These are phyloP conservation scores for Falco rusticolus DNA, from an alignment of 2,797 vertebrate species.

Conservation along the genomic window DNA sequence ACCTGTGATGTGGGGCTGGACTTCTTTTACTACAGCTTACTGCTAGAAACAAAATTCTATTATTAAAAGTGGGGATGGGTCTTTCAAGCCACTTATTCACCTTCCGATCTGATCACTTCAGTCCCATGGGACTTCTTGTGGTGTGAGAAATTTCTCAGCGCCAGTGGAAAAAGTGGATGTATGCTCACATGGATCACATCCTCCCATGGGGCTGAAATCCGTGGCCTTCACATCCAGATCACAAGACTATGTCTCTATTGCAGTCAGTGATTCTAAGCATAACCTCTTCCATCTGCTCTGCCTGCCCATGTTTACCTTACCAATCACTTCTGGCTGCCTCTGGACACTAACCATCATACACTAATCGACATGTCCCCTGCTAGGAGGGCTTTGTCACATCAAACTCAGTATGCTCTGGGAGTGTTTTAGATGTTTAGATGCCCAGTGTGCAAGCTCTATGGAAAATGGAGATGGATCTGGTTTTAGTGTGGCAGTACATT, in stretches of 20 bases:
- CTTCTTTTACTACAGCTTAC: background rate
- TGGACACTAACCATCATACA: background rate
- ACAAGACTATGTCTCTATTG: background rate
- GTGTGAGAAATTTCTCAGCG: background rate
- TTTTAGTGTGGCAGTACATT: background rate
- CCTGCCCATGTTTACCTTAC: background rate
- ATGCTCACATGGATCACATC: background rate
- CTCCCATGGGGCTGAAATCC: background rate
- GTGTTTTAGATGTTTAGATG: background rate
- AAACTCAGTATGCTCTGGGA: background rate
- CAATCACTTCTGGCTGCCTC: background rate
- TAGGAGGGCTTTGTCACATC: background rate
- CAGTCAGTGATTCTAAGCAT: background rate
- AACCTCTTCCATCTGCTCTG: background rate
- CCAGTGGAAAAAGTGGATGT: background rate
- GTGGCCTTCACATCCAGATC: background rate
- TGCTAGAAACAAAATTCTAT: background rate
- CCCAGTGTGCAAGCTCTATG: background rate
- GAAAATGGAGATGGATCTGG: background rate
- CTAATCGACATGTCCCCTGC: background rate
- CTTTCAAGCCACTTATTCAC: background rate
- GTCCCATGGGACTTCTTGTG: background rate
- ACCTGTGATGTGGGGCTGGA: background rate
- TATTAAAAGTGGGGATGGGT: background rate
- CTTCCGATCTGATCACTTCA: background rate